A percentile compares a stretch with the other conserved stretches of the same genome.
Conservation (phyloP, 2,888 invertebrate species). For the Creontiades dilutus region DNA sequence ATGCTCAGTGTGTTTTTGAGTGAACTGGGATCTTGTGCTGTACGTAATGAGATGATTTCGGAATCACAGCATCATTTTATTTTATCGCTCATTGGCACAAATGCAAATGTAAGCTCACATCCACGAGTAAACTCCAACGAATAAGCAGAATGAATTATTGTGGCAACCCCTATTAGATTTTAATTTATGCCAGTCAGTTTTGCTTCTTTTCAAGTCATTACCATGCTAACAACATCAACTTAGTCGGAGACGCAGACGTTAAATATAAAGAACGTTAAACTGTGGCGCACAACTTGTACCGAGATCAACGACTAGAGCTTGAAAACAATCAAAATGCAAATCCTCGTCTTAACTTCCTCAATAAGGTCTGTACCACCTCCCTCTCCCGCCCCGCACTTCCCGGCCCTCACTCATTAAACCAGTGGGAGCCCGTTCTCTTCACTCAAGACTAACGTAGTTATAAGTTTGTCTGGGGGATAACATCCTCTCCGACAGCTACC, state of each 20-base stretch:
- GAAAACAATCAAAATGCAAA: slow-evolving; percentile 67
- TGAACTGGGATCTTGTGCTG: too few relatives aligned
- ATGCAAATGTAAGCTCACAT: too few relatives aligned
- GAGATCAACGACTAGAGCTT: slow-evolving; percentile 28
- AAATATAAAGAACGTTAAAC: slow-evolving; percentile 30
- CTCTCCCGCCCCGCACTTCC: neutral
- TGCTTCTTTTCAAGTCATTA: slow-evolving; percentile 2
- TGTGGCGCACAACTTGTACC: slow-evolving; percentile 37
- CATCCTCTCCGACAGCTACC: slow-evolving; percentile 10
- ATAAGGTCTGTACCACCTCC: slow-evolving; percentile 59
- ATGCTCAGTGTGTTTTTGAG: too few relatives aligned
- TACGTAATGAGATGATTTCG: too few relatives aligned
- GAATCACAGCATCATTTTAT: too few relatives aligned
- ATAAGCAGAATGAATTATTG: neutral
- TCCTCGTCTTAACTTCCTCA: slow-evolving; percentile 62
- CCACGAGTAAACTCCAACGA: too few relatives aligned
- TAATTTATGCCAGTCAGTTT: neutral
- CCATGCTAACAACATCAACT: slow-evolving; percentile 34
- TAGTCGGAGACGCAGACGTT: slow-evolving; percentile 13
- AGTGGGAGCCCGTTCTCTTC: slow-evolving; percentile 39
- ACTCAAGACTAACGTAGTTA: slow-evolving; percentile 65
- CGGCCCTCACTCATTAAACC: slow-evolving; percentile 50
- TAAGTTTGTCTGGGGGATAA: slow-evolving; percentile 63
- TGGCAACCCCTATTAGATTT: neutral
- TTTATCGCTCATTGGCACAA: too few relatives aligned